These are phyloP conservation scores for Petrocephalus sullivani DNA, from an alignment of 2,797 vertebrate genomes.

Conservation along the genomic window DNA sequence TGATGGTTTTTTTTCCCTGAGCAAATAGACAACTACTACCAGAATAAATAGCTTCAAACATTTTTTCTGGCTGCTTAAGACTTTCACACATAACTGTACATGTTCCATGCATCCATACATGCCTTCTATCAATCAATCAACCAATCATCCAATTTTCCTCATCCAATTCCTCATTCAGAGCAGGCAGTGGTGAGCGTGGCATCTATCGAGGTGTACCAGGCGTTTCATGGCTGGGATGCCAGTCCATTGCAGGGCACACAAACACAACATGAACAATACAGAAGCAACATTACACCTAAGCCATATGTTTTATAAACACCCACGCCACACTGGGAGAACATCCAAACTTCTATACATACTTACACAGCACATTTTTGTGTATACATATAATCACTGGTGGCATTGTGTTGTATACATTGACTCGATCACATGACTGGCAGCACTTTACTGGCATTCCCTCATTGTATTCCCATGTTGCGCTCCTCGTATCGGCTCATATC, in stretches of 20 bases:
- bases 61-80: background rate
- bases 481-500: slow-evolving; percentile 9
- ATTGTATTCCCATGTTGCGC: slow-evolving; percentile 13
- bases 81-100: background rate
- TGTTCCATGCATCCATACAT: background rate
- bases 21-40: background rate
- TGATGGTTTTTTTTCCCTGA: background rate
- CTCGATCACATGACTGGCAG: background rate
- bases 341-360: background rate
- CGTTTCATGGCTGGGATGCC: background rate
- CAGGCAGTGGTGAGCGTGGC: background rate
- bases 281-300: background rate
- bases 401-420: background rate
- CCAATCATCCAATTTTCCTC: background rate
- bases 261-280: background rate
- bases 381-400: background rate
- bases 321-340: background rate
- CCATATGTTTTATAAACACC: background rate
- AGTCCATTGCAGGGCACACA: background rate
- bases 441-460: background rate
- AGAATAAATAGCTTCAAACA: background rate
- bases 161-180: background rate
- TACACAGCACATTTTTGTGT: background rate
- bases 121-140: background rate
- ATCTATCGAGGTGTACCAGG: background rate